Evolutionary conservation across 2,113 vertebrate species (phyloP).

Genomic region (Hystrix brachyura): DNA sequence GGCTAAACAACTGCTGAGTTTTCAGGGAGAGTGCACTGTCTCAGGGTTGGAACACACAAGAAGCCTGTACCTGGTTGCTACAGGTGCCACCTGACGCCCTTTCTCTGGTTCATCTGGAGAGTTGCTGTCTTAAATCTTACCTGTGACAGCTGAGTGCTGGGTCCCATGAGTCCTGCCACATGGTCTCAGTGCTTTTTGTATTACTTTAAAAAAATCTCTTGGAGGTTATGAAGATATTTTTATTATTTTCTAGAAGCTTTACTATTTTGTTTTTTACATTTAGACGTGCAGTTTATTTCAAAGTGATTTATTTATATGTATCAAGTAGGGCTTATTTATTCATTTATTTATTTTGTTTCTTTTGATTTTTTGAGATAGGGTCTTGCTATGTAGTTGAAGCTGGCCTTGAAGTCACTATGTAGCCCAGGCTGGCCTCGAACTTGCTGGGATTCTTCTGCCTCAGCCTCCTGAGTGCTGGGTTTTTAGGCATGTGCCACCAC

Average conservation of each 20-base stretch:
- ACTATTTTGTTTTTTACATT: neutral
- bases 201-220: neutral
- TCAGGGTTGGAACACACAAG: neutral
- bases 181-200: neutral
- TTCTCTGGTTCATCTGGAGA: neutral
- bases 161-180: neutral
- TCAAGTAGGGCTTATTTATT: neutral
- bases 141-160: neutral
- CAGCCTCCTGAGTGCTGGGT: neutral
- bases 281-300: neutral
- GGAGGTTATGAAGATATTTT: neutral
- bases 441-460: neutral
- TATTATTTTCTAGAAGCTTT: neutral
- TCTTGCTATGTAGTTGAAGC: neutral
- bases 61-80: neutral
- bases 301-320: neutral
- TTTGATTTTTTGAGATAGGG: neutral
- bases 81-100: neutral
- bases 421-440: neutral
- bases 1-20: neutral
- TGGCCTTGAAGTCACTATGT: neutral
- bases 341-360: neutral
- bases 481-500: neutral
- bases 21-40: neutral
- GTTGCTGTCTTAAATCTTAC: neutral